Evolutionary conservation across 2,113 vertebrate species (phyloP).

Genomic region (Gymnogyps californianus): DNA sequence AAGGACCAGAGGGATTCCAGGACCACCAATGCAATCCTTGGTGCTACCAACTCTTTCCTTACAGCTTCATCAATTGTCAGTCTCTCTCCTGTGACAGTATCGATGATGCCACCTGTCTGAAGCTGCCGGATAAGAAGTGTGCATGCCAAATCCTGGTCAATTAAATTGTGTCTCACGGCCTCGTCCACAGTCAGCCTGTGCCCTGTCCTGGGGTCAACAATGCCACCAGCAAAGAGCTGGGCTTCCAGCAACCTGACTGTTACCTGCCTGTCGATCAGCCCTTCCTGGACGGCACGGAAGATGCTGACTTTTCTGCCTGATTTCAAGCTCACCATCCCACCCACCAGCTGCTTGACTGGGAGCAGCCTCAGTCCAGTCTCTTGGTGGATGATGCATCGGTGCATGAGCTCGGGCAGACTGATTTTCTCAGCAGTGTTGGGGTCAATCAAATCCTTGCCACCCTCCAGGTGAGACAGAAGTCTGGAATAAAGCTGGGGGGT

Average conservation of each 20-base stretch:
- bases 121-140: slow-evolving; percentile 85
- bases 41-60: slow-evolving; percentile 75
- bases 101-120: slow-evolving; percentile 83
- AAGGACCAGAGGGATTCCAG: slow-evolving; percentile 86
- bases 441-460: slow-evolving; percentile 82
- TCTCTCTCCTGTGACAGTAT: slow-evolving; percentile 77
- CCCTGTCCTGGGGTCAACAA: slow-evolving; percentile 89
- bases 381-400: slow-evolving; percentile 76
- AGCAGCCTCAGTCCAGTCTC: slow-evolving; percentile 83
- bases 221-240: slow-evolving; percentile 93
- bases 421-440: slow-evolving; percentile 90
- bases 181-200: slow-evolving; percentile 83
- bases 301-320: slow-evolving; percentile 85
- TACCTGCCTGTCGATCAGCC: slow-evolving; percentile 86
- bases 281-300: slow-evolving; percentile 87
- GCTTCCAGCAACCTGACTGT: slow-evolving; percentile 84
- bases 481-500: slow-evolving; percentile 63
- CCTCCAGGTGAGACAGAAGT: slow-evolving; percentile 70
- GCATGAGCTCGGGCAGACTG: slow-evolving; percentile 76
- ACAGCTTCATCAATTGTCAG: slow-evolving; percentile 84
- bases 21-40: slow-evolving; percentile 79
- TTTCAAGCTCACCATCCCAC: slow-evolving; percentile 83
- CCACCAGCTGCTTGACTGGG: slow-evolving; percentile 85
- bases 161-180: slow-evolving; percentile 78
- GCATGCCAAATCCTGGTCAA: slow-evolving; percentile 89